phyloP scores from a whole-genome alignment of 1,140 invertebrate genomes.

The Gonatopus flavifemur region DNA sequence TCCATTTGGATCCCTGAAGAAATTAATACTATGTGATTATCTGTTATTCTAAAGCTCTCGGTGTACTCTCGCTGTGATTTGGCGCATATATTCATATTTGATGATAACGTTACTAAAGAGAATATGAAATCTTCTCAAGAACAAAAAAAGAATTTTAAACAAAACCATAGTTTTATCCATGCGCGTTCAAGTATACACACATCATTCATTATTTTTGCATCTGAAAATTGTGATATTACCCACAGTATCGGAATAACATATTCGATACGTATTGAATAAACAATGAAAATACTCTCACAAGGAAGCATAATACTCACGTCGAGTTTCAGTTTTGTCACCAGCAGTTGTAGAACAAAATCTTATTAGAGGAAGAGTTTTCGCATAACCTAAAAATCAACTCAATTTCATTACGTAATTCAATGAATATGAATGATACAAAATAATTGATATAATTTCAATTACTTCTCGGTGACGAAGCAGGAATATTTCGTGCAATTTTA shows the following conservation, averaged over 20 bases:
- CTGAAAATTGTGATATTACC: background rate
- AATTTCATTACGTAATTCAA: conserved; percentile 28
- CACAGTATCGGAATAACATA: background rate
- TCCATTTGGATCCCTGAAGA: no score
- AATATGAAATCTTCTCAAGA: no score
- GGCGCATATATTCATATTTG: no score
- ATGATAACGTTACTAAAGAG: no score
- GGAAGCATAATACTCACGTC: conserved; percentile 25
- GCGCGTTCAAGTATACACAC: no score
- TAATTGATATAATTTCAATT: conserved; percentile 3
- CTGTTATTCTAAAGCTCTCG: no score
- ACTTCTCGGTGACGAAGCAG: conserved; percentile 14
- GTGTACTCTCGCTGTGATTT: no score
- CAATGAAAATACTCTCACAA: background rate
- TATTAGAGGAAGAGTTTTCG: background rate
- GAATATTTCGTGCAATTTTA: conserved; percentile 14
- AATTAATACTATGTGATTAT: no score
- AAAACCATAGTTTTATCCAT: no score
- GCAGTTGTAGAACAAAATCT: conserved; percentile 13
- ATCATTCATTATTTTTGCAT: no score
- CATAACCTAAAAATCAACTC: conserved; percentile 22
- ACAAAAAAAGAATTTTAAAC: no score
- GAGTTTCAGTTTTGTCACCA: conserved; percentile 9
- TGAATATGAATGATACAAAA: background rate
- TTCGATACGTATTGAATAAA: background rate